phyloP scores from a whole-genome alignment of 2,113 vertebrate species.

The Campylomormyrus tamandua region DNA sequence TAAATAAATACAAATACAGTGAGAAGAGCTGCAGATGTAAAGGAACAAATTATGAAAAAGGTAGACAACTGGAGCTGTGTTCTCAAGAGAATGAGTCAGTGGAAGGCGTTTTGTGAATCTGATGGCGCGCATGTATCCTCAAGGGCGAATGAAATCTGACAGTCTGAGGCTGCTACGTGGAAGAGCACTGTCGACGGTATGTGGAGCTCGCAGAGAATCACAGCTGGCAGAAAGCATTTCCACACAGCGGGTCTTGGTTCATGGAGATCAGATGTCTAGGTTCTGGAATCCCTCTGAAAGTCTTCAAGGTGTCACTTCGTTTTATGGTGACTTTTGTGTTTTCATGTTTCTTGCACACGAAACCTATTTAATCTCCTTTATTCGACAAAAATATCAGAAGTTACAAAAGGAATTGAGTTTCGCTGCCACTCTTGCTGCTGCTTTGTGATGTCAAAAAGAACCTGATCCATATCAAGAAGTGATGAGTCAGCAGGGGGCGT shows the following conservation, averaged over 20 bases:
- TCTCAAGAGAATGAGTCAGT: constrained; percentile 1
- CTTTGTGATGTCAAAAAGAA: not conserved
- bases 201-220: not conserved
- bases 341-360: not conserved
- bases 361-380: not conserved
- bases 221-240: not conserved
- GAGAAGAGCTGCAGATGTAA: not conserved
- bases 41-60: not conserved
- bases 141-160: not conserved
- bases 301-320: not conserved
- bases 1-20: not conserved
- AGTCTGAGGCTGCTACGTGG: not conserved
- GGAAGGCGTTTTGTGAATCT: not conserved
- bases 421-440: not conserved
- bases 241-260: not conserved
- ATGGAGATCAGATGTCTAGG: not conserved
- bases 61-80: not conserved
- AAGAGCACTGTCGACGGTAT: not conserved
- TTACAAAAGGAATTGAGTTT: not conserved
- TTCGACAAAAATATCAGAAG: not conserved
- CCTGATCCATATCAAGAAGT: not conserved
- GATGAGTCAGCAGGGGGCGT: not conserved
- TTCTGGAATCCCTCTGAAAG: not conserved
- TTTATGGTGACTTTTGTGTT: not conserved
- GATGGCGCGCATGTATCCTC: not conserved